Conservation (phyloP, 2,797 vertebrate genomes). For the Siniperca scherzeri region DNA sequence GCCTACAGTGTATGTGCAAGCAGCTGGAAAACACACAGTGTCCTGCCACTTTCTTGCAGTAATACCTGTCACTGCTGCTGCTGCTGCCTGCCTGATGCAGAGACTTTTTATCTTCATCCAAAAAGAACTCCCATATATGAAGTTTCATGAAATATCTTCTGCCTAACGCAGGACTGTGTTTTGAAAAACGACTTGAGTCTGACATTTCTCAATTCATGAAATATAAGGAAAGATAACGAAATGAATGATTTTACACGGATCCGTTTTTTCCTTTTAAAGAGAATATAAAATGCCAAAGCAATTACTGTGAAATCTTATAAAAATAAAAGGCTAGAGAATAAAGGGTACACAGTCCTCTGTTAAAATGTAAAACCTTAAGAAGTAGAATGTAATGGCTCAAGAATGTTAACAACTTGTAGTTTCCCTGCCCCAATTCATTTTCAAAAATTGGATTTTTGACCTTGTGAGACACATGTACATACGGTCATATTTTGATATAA, state of each 20-base stretch:
- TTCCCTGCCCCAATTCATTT: neutral
- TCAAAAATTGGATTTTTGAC: neutral
- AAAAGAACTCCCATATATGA: slow-evolving; percentile 14
- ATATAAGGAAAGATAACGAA: neutral
- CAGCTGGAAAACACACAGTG: slow-evolving; percentile 22
- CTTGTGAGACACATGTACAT: neutral
- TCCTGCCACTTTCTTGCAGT: slow-evolving; percentile 31
- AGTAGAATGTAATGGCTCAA: neutral
- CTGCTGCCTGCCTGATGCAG: slow-evolving; percentile 11
- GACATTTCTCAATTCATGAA: slow-evolving; percentile 9
- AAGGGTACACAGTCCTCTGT: neutral
- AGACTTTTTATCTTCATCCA: slow-evolving; percentile 32
- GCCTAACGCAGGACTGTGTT: neutral
- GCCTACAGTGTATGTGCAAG: slow-evolving; percentile 4
- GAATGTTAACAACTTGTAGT: neutral
- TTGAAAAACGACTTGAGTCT: neutral
- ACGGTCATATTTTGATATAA: neutral
- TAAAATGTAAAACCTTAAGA: neutral
- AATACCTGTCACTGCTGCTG: slow-evolving; percentile 41
- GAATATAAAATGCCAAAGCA: slow-evolving; percentile 26
- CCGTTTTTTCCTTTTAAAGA: slow-evolving; percentile 1
- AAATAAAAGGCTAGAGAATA: neutral
- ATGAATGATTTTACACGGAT: neutral
- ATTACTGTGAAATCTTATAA: slow-evolving; percentile 31
- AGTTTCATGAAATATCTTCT: slow-evolving; percentile 15